Evolutionary conservation across 2,888 invertebrate genomes (phyloP).

Genomic region (Scaptomyza tumidula): DNA sequence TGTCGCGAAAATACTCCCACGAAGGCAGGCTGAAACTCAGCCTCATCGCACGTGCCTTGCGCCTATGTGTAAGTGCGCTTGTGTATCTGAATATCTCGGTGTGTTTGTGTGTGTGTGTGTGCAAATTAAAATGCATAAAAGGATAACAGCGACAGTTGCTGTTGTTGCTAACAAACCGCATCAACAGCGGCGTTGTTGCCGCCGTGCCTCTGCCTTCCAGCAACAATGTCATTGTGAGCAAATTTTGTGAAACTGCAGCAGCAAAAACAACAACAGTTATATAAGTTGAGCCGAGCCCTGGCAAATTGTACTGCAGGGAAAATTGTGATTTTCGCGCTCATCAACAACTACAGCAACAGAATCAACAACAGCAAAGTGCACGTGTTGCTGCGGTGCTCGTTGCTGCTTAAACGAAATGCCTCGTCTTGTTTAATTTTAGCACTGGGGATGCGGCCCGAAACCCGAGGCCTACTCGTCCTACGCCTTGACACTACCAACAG

Average conservation of each 20-base stretch:
- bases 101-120: constrained; percentile 34
- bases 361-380: constrained; percentile 48
- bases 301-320: constrained; percentile 78
- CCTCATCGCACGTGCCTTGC: constrained; percentile 56
- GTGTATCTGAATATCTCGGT: background rate
- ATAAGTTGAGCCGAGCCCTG: constrained; percentile 38
- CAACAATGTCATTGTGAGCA: constrained; percentile 64
- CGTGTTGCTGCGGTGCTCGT: constrained; percentile 59
- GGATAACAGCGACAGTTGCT: constrained; percentile 66
- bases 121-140: constrained; percentile 79
- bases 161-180: constrained; percentile 65
- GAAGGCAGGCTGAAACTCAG: constrained; percentile 49
- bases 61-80: constrained; percentile 36
- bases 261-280: constrained; percentile 37
- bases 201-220: constrained; percentile 44
- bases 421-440: constrained; percentile 78
- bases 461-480: constrained; percentile 34
- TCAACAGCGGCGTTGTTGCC: constrained; percentile 40
- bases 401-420: constrained; percentile 56
- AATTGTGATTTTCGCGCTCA: constrained; percentile 78
- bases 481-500: constrained; percentile 65
- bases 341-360: constrained; percentile 52
- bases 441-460: constrained; percentile 39
- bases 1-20: constrained; percentile 65
- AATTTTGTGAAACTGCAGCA: constrained; percentile 68